A percentile compares a stretch with the other conserved stretches of the same genome.
Evolutionary conservation across 2,113 vertebrate species (phyloP).

Genomic region (Phyllopteryx taeniolatus): DNA sequence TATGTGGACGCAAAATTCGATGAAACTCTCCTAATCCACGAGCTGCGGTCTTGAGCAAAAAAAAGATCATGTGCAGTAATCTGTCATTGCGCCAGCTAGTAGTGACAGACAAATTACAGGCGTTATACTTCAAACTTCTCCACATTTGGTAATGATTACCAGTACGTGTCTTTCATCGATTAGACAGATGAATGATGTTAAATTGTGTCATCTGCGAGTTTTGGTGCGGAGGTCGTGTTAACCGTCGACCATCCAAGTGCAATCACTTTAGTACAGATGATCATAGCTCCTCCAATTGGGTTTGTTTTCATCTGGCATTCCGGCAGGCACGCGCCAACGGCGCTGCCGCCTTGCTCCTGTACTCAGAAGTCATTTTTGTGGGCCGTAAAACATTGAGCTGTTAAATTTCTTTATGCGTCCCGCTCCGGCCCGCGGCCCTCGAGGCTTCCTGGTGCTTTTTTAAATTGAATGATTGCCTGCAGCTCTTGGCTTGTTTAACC

Average conservation of each 20-base stretch:
- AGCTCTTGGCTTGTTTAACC: conserved; percentile 75
- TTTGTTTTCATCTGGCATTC: conserved; percentile 13
- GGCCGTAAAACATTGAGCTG: conserved; percentile 72
- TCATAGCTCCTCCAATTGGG: conserved; percentile 8
- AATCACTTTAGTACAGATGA: not conserved
- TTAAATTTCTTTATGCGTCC: conserved; percentile 73
- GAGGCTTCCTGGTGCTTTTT: conserved; percentile 67
- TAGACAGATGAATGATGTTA: too few species aligned
- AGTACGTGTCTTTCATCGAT: too few species aligned
- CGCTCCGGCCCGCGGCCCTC: conserved; percentile 54
- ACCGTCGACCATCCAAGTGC: not conserved
- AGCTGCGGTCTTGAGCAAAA: too few species aligned
- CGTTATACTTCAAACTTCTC: too few species aligned
- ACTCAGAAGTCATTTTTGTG: conserved; percentile 69
- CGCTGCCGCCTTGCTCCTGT: conserved; percentile 23
- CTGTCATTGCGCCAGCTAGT: too few species aligned
- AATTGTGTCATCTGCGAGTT: too few species aligned
- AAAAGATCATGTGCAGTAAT: too few species aligned
- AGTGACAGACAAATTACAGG: too few species aligned
- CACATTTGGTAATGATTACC: too few species aligned
- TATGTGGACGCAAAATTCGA: too few species aligned
- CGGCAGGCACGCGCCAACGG: conserved; percentile 12
- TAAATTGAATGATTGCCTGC: conserved; percentile 79
- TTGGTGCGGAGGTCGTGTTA: not conserved
- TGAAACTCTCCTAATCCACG: too few species aligned